phyloP scores from a whole-genome alignment of 2,888 invertebrate genomes.

The Epistrophe eligans region DNA sequence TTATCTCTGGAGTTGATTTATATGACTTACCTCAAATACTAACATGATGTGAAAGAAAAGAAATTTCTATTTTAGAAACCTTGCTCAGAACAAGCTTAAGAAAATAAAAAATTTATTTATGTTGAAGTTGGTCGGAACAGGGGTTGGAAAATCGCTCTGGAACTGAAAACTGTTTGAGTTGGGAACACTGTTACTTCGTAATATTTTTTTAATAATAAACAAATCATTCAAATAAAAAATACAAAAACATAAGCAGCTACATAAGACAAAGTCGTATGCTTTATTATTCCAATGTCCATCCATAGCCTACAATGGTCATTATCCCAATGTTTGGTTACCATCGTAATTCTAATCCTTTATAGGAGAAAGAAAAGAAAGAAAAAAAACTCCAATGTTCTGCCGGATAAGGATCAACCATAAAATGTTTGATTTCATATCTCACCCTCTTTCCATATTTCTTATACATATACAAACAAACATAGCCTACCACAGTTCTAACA shows the following conservation, averaged over 20 bases:
- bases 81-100: too few species aligned
- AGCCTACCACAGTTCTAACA: neutral
- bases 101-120: too few species aligned
- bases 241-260: neutral
- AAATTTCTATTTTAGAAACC: too few species aligned
- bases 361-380: slow-evolving; percentile 17
- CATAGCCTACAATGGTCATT: slow-evolving; percentile 34
- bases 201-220: too few species aligned
- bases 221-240: too few species aligned
- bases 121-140: too few species aligned
- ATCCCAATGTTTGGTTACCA: slow-evolving; percentile 49
- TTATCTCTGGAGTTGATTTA: too few species aligned
- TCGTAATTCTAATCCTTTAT: slow-evolving; percentile 49
- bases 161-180: too few species aligned
- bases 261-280: neutral
- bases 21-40: too few species aligned
- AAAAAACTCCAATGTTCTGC: neutral
- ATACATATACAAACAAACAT: neutral
- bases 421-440: slow-evolving; percentile 50
- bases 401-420: slow-evolving; percentile 55
- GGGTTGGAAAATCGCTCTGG: too few species aligned
- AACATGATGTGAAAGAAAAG: too few species aligned
- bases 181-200: too few species aligned
- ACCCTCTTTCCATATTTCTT: neutral
- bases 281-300: neutral